A percentile compares a stretch with the other conserved stretches of the same genome.
Evolutionary conservation across 2,797 vertebrate species (phyloP).

Genomic region (Lacerta agilis): DNA sequence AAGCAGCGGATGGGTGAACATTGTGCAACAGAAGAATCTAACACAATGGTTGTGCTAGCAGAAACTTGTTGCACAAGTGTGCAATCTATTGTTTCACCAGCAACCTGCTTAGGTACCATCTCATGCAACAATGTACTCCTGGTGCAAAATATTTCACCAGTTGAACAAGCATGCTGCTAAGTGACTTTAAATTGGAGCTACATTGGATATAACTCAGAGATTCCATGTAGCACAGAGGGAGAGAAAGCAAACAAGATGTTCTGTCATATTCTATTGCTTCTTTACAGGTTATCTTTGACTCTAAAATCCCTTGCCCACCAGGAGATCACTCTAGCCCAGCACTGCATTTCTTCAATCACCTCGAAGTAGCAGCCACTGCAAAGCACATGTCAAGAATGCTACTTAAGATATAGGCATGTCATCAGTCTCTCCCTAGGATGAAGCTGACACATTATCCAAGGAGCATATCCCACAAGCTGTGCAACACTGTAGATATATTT

Average conservation of each 20-base stretch:
- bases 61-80: too few relatives aligned
- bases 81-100: too few relatives aligned
- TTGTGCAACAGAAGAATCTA: too few relatives aligned
- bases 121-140: too few relatives aligned
- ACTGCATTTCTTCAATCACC: conserved; percentile 22
- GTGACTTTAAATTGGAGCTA: too few relatives aligned
- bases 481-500: conserved; percentile 2
- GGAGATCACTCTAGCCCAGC: conserved; percentile 30
- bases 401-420: neutral
- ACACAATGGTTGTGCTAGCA: too few relatives aligned
- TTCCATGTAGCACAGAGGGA: neutral
- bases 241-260: conserved; percentile 40
- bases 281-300: conserved; percentile 17
- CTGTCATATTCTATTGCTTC: conserved; percentile 47
- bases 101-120: too few relatives aligned
- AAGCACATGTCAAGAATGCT: conserved; percentile 5
- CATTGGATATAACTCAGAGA: neutral
- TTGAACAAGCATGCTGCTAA: too few relatives aligned
- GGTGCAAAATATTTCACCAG: too few relatives aligned
- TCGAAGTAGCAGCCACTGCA: neutral
- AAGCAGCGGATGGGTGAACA: too few relatives aligned
- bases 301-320: conserved; percentile 16
- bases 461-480: neutral
- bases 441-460: conserved; percentile 26
- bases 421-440: neutral